Base-by-base conservation (phyloP, 2,113 vertebrate species). In the Ptilonorhynchus violaceus region DNA sequence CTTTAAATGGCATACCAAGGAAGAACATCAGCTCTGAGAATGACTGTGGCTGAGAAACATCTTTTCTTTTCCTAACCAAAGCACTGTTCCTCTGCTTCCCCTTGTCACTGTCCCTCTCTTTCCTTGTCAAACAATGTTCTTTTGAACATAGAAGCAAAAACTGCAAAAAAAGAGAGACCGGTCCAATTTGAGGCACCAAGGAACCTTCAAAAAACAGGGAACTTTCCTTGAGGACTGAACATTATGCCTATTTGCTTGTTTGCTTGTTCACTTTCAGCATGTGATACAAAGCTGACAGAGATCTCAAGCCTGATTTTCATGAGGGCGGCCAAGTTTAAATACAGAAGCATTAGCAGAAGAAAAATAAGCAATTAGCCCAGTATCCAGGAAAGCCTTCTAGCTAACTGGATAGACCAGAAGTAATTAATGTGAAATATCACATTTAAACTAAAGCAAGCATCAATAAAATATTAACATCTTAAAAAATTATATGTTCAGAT, bases 121-220 rank as follows among this genome's bases (percentile, higher is more conserved):
- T 70, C n/a, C 18, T 55, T 53, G 4, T 33, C 31, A 85, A 15
- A 66, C 33, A 69, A 47, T 18, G 44, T 69, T 58, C 18, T 53
- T 5, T 58, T 67, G 30, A 74, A 42, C n/a, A 23, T 8, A 14
- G 7, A 44, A 8, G 24, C 19, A 6, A 15, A 79, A 70, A 47
- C 0, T 5, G 1, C 9, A 44, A 28, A 9, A 49, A 73, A 31
- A 10, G 7, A n/a, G 10, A 62, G 2, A 30, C 4, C 4, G 15
- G 44, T 63, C 15, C 2, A 44, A 39, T 58, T 49, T 31, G 7
- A 76, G 35, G 6, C 30, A 79, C 3, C 1, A 0, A 63, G 22
- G 14, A 89, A 25, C 4, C 23, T 47, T 55, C 25, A 59, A 35
- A 49, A 75, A 42, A 4, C 2, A 59, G 5, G 35, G 11, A 87